Conservation (phyloP, 2,797 vertebrate species). For the Nannoperca australis region DNA sequence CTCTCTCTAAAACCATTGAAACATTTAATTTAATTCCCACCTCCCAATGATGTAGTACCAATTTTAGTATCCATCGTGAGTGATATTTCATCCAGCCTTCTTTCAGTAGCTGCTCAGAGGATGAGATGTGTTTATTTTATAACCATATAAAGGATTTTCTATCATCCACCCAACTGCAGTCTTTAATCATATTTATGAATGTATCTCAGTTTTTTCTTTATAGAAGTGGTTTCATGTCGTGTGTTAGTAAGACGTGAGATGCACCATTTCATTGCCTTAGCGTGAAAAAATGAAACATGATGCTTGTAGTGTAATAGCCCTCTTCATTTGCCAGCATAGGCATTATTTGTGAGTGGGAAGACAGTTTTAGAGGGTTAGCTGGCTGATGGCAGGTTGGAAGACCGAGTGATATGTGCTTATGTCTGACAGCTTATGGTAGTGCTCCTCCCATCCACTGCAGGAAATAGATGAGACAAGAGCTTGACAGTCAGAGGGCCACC, state of each 20-base stretch:
- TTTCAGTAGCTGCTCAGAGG: conserved; percentile 30
- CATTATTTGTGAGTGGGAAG: conserved; percentile 77
- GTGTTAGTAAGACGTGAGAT: conserved; percentile 65
- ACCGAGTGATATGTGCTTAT: conserved; percentile 74
- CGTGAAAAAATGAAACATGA: conserved; percentile 75
- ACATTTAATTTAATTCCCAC: conserved; percentile 48
- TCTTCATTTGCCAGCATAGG: conserved; percentile 71
- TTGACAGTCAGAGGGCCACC: conserved; percentile 26
- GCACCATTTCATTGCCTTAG: conserved; percentile 59
- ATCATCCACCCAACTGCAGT: conserved; percentile 39
- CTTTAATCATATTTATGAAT: conserved; percentile 74
- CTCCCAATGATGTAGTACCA: conserved; percentile 27
- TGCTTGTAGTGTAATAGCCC: conserved; percentile 65
- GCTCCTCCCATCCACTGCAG: conserved; percentile 59
- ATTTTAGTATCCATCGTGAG: conserved; percentile 25
- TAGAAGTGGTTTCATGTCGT: conserved; percentile 57
- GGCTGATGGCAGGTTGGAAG: conserved; percentile 67
- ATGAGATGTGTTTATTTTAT: conserved; percentile 61
- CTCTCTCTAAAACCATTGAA: conserved; percentile 22
- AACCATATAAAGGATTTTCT: conserved; percentile 56
- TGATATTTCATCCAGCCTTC: conserved; percentile 23
- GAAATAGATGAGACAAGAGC: conserved; percentile 38
- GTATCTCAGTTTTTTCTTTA: conserved; percentile 20
- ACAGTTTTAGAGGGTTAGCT: conserved; percentile 78
- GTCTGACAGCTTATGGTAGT: conserved; percentile 66